These are phyloP conservation scores for Drosophila limbata DNA, from an alignment of 2,888 invertebrate species.

Conservation along the genomic window DNA sequence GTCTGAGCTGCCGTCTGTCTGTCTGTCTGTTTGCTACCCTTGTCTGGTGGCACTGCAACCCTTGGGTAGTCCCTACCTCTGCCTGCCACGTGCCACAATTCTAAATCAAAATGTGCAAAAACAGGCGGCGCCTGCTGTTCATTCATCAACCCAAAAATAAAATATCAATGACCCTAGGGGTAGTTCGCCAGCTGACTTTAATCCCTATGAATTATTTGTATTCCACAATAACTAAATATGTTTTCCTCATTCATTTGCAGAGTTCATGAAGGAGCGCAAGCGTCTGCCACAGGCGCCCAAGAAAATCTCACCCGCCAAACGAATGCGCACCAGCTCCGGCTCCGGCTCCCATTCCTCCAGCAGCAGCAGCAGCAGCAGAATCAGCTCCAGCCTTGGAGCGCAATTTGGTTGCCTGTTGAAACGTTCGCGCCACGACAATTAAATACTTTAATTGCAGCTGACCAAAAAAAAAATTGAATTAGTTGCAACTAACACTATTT, in stretches of 20 bases:
- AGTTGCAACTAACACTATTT: constrained; percentile 8
- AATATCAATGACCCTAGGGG: constrained; percentile 51
- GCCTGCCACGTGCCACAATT: constrained; percentile 73
- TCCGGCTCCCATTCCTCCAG: constrained; percentile 41
- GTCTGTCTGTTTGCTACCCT: constrained; percentile 17
- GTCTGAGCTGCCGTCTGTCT: constrained; percentile 14
- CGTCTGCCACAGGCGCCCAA: constrained; percentile 84
- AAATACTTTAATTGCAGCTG: background rate
- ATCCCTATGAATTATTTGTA: constrained; percentile 31
- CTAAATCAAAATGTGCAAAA: constrained; percentile 78
- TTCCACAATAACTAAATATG: constrained; percentile 36
- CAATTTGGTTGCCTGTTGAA: constrained; percentile 66
- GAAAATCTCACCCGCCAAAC: constrained; percentile 84
- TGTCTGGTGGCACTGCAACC: constrained; percentile 50
- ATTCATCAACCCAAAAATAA: constrained; percentile 13
- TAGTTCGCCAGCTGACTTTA: constrained; percentile 68
- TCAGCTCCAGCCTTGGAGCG: constrained; percentile 41
- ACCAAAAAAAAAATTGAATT: constrained; percentile 1
- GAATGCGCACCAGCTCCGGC: constrained; percentile 79
- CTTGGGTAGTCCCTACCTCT: constrained; percentile 46
- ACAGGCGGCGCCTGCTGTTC: constrained; percentile 72
- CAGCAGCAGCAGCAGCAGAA: constrained; percentile 33
- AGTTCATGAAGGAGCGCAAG: constrained; percentile 86
- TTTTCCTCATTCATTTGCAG: constrained; percentile 68
- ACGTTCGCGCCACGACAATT: constrained; percentile 59